Evolutionary conservation across 2,797 vertebrate genomes (phyloP).

Genomic region (Arrhamphus sclerolepis): DNA sequence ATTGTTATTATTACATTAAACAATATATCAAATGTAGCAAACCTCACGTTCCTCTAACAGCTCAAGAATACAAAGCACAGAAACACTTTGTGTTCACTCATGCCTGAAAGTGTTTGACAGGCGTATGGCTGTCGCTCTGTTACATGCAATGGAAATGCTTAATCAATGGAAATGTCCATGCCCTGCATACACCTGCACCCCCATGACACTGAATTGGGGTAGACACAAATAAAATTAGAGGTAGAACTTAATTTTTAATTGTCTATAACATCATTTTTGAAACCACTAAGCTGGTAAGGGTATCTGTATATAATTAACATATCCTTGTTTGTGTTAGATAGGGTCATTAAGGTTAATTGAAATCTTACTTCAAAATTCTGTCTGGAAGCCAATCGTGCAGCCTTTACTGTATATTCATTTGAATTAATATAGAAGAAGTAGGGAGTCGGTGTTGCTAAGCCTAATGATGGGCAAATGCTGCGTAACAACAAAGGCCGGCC

Average conservation of each 20-base stretch:
- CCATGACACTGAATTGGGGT: constrained; percentile 40
- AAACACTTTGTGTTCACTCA: constrained; percentile 6
- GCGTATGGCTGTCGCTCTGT: constrained; percentile 10
- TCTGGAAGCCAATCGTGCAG: constrained; percentile 65
- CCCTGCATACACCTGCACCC: constrained; percentile 36
- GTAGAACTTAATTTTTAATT: constrained; percentile 60
- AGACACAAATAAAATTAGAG: constrained; percentile 59
- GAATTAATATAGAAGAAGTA: constrained; percentile 77
- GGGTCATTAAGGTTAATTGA: constrained; percentile 83
- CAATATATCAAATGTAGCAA: constrained; percentile 2
- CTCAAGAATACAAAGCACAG: background rate
- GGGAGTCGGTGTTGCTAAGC: constrained; percentile 61
- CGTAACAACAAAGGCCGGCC: constrained; percentile 76
- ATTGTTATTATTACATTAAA: background rate
- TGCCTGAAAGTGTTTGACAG: constrained; percentile 26
- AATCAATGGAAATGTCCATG: constrained; percentile 29
- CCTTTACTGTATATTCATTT: constrained; percentile 75
- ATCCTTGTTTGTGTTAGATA: constrained; percentile 75
- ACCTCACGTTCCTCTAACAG: constrained; percentile 1
- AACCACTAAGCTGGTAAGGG: constrained; percentile 55
- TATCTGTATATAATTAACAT: constrained; percentile 79
- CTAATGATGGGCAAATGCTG: constrained; percentile 74
- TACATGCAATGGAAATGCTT: constrained; percentile 6
- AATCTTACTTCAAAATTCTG: constrained; percentile 80
- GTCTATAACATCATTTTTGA: constrained; percentile 69